Conservation (phyloP, 2,888 invertebrate species). For the Nowickia ferox region DNA sequence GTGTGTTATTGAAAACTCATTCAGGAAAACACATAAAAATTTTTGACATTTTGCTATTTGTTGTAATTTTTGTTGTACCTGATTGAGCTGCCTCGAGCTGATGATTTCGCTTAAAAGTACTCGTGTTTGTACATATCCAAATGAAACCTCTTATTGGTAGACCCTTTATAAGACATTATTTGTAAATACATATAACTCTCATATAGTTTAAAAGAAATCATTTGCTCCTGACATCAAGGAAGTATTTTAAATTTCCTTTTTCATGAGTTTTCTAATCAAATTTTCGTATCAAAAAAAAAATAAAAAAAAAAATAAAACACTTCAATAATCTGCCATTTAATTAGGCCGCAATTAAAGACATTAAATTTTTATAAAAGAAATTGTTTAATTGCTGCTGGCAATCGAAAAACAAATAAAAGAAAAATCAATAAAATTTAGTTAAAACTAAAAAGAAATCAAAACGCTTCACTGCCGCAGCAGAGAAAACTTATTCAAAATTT, state of each 20-base stretch:
- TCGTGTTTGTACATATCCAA: too few relatives aligned
- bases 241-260: too few relatives aligned
- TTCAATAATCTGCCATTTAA: slow-evolving; percentile 51
- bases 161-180: too few relatives aligned
- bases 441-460: slow-evolving; percentile 28
- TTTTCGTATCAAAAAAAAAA: not conserved
- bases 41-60: too few relatives aligned
- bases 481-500: slow-evolving; percentile 39
- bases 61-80: too few relatives aligned
- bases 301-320: slow-evolving; percentile 26
- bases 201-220: not conserved
- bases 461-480: slow-evolving; percentile 29
- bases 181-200: not conserved
- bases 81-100: too few relatives aligned
- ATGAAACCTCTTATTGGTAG: too few relatives aligned
- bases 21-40: too few relatives aligned
- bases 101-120: too few relatives aligned
- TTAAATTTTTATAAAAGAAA: slow-evolving; percentile 29
- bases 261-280: too few relatives aligned
- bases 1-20: too few relatives aligned
- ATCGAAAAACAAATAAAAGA: not conserved
- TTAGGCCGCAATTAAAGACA: slow-evolving; percentile 35
- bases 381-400: slow-evolving; percentile 56
- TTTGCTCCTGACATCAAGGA: not conserved
- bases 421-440: slow-evolving; percentile 28